Conservation (phyloP, 2,797 vertebrate genomes). For the Neostethus bicornis region DNA sequence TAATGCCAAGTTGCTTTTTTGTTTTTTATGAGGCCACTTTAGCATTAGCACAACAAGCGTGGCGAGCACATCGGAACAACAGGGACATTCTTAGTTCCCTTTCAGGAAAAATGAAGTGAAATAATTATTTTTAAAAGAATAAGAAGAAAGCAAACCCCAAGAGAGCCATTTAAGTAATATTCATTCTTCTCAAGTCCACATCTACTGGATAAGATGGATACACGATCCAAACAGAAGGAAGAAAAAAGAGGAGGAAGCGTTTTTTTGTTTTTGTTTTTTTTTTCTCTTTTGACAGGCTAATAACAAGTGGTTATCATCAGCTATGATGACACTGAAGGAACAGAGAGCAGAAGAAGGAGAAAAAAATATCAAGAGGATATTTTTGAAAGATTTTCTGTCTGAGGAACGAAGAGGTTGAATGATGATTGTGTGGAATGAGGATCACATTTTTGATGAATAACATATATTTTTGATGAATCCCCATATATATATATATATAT, state of each 20-base stretch:
- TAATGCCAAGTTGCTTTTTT: not conserved
- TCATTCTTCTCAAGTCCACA: slow-evolving; percentile 29
- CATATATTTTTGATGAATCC: no score
- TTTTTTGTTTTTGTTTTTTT: slow-evolving; percentile 4
- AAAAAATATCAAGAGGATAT: slow-evolving; percentile 16
- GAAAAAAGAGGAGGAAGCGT: not conserved
- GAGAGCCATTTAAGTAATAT: slow-evolving; percentile 24
- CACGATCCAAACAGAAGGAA: slow-evolving; percentile 8
- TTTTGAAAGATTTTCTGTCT: slow-evolving; percentile 34
- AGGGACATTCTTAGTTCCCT: no score
- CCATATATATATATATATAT: no score
- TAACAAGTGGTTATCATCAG: slow-evolving; percentile 31
- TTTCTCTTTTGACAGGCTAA: slow-evolving; percentile 21
- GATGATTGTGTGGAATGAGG: slow-evolving; percentile 31
- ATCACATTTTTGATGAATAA: slow-evolving; percentile 29
- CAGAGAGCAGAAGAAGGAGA: slow-evolving; percentile 7
- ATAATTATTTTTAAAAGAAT: slow-evolving; percentile 36
- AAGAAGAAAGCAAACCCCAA: slow-evolving; percentile 20
- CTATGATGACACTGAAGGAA: slow-evolving; percentile 11
- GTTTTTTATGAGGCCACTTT: not conserved
- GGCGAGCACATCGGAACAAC: no score
- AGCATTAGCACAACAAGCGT: not conserved
- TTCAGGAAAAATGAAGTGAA: not conserved
- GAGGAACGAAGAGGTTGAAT: slow-evolving; percentile 6
- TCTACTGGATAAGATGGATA: slow-evolving; percentile 35